Base-by-base conservation (phyloP, 1,140 invertebrate genomes). In the Pinna nobilis region DNA sequence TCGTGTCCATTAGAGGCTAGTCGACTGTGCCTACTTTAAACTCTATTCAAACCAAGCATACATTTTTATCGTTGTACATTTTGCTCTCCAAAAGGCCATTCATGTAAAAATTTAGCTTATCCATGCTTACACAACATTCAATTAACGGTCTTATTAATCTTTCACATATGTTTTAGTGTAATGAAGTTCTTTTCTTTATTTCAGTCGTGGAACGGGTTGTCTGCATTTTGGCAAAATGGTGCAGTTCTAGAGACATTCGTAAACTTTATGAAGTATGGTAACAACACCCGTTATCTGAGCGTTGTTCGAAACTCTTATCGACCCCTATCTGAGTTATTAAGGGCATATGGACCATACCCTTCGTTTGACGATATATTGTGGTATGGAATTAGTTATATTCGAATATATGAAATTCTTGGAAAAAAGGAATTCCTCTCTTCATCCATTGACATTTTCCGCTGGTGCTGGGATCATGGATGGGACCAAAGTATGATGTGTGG, bases 221-320 rank as follows among this genome's bases (percentile, higher is more conserved):
- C 75, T 51, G 79, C 76, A 6, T 80, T 80, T 50, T 80, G 79
- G 79, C 72, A 80, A 41, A 80, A 80, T 73, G 79, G 79, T 2
- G 66, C 67, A 1, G 66, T 80, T 53, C 44, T 80, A 18, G 79
- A 80, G 53, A 39, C 76, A 5, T 25, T 78, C 35, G 50, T 49
- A 15, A 80, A 80, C 33, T 80, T 80, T 30, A 57, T 76, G 20
- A 53, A 11, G 7, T 70, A 78, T 35, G 73, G 65, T 3, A 78
- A 80, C 20, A 41, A 76, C 32, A 72, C 68, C 6, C 32, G 79
- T 33, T 80, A 78, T 50, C 59, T 44, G 0, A 67, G 15, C 1
- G 69, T 78, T 0, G 55, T 80, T 1, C 50, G 49, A 9, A 35
- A 51, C 15, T 63, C 67, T 1, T 50, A 70, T 3, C 64, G 79